Percentiles rank a stretch among this genome's conserved stretches.
phyloP scores from a whole-genome alignment of 2,888 invertebrate genomes.

The Phortica magna region DNA sequence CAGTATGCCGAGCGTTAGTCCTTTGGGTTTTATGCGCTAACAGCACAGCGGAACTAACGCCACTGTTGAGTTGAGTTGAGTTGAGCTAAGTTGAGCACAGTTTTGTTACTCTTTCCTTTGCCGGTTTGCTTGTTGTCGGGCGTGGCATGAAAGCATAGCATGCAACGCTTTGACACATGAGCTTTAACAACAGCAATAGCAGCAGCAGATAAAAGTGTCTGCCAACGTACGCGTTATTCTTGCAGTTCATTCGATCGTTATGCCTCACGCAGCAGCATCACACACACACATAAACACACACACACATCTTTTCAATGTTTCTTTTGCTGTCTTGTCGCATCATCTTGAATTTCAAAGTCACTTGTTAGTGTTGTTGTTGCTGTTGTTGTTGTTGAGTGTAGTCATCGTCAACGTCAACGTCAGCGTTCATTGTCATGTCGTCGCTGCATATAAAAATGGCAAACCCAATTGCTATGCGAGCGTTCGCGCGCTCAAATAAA shows the following conservation, averaged over 20 bases:
- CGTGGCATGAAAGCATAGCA: background rate
- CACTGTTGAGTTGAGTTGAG: constrained; percentile 7
- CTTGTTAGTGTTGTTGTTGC: background rate
- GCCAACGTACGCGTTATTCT: background rate
- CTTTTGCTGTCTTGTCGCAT: background rate
- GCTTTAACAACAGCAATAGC: background rate
- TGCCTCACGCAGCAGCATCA: background rate
- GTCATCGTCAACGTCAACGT: background rate
- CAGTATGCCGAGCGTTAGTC: constrained; percentile 35
- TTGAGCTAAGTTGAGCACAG: too few relatives aligned
- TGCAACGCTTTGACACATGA: constrained; percentile 21
- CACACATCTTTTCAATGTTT: background rate
- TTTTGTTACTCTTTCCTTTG: too few relatives aligned
- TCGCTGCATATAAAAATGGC: constrained; percentile 21
- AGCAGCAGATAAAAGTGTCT: constrained; percentile 30
- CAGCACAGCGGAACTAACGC: background rate
- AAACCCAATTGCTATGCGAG: constrained; percentile 17
- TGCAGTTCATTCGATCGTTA: background rate
- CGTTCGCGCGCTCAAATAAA: background rate
- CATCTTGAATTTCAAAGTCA: background rate
- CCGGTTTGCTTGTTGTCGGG: background rate
- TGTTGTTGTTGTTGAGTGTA: background rate
- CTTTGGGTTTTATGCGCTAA: background rate
- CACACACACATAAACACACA: too few relatives aligned
- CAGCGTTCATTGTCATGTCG: constrained; percentile 1